phyloP scores from a whole-genome alignment of 23 tunicate species.

The Styela clava region DNA sequence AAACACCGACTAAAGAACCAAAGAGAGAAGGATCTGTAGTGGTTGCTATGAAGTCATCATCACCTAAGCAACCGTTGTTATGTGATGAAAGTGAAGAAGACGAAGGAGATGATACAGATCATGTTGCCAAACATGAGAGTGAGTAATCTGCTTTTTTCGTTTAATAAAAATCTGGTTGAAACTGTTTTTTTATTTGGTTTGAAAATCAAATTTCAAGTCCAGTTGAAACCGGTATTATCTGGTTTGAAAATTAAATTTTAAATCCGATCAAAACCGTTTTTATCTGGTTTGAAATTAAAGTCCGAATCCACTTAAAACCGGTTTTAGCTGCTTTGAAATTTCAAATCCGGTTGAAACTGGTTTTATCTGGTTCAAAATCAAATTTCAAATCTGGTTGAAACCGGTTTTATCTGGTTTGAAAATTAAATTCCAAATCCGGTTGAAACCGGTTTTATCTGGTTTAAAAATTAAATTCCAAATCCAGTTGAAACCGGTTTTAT shows the following conservation, averaged over 20 bases:
- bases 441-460: no score
- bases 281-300: no score
- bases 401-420: no score
- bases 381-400: no score
- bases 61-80: conserved; percentile 88
- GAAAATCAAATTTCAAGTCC: neutral
- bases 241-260: neutral
- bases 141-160: conserved; percentile 23
- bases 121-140: conserved; percentile 79
- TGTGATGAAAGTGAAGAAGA: conserved; percentile 62
- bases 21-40: conserved; percentile 67
- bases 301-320: no score
- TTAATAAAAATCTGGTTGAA: neutral
- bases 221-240: neutral
- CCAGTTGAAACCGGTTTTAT: no score
- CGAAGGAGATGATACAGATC: conserved; percentile 53
- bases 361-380: no score
- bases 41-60: conserved; percentile 65
- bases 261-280: no score
- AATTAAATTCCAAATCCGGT: no score
- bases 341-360: no score
- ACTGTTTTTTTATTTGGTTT: neutral
- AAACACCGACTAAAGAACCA: conserved; percentile 16
- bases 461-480: no score
- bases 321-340: no score